These are phyloP conservation scores for Desoria tigrina DNA, from an alignment of 2,888 invertebrate species.

Conservation along the genomic window DNA sequence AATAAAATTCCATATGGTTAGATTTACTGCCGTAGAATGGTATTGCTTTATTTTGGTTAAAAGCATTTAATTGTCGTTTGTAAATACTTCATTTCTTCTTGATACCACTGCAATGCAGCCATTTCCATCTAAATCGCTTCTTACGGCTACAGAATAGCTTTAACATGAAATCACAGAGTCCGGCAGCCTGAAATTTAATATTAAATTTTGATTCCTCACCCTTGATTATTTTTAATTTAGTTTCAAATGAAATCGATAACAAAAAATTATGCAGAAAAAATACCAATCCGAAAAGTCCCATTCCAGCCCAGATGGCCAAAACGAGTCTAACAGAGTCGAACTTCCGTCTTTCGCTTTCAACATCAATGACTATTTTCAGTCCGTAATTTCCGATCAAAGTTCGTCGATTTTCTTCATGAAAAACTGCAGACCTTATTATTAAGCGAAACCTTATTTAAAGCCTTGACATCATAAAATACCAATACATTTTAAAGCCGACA, in stretches of 20 bases:
- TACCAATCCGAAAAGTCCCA: slow-evolving; percentile 60
- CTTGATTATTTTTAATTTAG: not conserved
- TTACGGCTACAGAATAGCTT: slow-evolving; percentile 39
- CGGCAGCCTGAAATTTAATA: slow-evolving; percentile 56
- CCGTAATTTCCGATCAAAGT: slow-evolving; percentile 59
- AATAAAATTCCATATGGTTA: too few relatives aligned
- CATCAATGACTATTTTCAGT: slow-evolving; percentile 59
- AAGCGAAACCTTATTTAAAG: not conserved
- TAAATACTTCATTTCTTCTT: slow-evolving; percentile 51
- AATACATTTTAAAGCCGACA: not conserved
- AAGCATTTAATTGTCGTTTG: too few relatives aligned
- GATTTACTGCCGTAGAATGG: too few relatives aligned
- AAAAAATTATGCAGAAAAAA: slow-evolving; percentile 40
- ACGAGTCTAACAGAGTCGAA: slow-evolving; percentile 59
- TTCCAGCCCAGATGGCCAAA: slow-evolving; percentile 60
- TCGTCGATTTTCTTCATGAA: slow-evolving; percentile 56
- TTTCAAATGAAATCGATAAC: not conserved
- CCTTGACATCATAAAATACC: too few relatives aligned
- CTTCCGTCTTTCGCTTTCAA: slow-evolving; percentile 59
- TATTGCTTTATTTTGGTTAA: too few relatives aligned
- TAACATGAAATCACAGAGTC: slow-evolving; percentile 59
- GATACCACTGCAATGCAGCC: slow-evolving; percentile 38
- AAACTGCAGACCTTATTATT: slow-evolving; percentile 55
- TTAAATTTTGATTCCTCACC: not conserved
- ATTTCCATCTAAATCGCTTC: slow-evolving; percentile 56